Evolutionary conservation across 2,113 vertebrate species (phyloP), one percentile per base, ranked within the genome.

Genomic region (Atlantisia rogersi): DNA sequence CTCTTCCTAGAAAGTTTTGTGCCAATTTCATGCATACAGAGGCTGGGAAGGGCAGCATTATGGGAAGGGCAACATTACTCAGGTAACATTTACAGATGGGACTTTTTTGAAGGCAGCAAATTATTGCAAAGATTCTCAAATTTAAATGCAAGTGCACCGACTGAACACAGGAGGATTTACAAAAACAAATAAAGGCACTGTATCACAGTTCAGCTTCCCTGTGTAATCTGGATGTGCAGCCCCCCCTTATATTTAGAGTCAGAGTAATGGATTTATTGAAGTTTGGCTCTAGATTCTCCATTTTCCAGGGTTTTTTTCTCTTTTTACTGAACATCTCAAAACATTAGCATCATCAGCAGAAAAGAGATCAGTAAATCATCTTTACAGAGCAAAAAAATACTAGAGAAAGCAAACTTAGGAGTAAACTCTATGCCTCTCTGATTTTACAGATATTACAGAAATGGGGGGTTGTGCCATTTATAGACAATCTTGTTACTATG

Each of bases 371-470:
- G 39, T 56, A 88, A 82, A 79, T 71, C 62, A 76, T 12, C 70
- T 92, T 88, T 69, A 68, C 48, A 79, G 42, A 78, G 37, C 29
- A 84, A 82, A 63, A 40, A 68, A 87, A 52, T 56, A 90, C 13
- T 3, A 1, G 42, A 87, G 42, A 48, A 90, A 39, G n/a, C 68
- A 63, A 79, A 78, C 25, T 48, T 42, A 37, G 56, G 52, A 31
- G 82, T 55, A 77, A 86, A 85, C 37, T 79, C 67, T 64, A 82
- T 59, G 16, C 55, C 91, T 8, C 42, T 89, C 24, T 37, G 26
- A 82, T 95, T 93, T 87, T 19, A 55, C 59, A 91, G 65, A 39
- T 86, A 70, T 63, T 75, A 70, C 28, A 73, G 62, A 94, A 94
- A 86, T 56, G 32, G 56, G 29, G 1, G 6, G 79, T 87, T 88